Percentiles rank a stretch among this genome's conserved stretches.
Evolutionary conservation across 2,113 vertebrate species (phyloP).

Genomic region (Aspiorhynchus laticeps): DNA sequence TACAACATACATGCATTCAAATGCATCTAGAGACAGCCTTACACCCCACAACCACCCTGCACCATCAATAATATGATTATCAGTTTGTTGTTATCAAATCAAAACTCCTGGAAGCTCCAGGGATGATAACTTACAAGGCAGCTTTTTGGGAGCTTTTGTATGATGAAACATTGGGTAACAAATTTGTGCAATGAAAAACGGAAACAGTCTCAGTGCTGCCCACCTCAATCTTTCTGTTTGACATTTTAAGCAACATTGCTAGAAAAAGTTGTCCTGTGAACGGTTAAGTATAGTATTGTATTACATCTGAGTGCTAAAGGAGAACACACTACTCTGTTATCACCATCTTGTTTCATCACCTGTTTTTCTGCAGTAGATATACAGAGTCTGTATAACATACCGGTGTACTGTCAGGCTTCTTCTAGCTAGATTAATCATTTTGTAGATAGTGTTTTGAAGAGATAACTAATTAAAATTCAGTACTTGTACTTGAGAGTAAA

Average conservation of each 20-base stretch:
- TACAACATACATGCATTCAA: conserved; percentile 48
- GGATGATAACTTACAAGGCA: neutral
- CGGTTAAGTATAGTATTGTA: neutral
- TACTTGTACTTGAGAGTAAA: neutral
- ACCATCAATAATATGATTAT: conserved; percentile 35
- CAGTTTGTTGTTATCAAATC: conserved; percentile 5
- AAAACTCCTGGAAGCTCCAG: neutral
- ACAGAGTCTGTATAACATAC: neutral
- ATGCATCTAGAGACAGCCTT: conserved; percentile 18
- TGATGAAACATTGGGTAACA: conserved; percentile 8
- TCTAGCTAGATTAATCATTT: neutral
- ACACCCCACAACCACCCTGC: conserved; percentile 5
- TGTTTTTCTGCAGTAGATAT: neutral
- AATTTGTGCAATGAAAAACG: neutral
- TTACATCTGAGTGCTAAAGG: neutral
- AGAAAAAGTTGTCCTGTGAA: neutral
- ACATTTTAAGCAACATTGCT: neutral
- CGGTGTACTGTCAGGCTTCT: neutral
- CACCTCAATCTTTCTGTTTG: neutral
- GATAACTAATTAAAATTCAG: neutral
- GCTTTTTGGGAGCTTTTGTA: neutral
- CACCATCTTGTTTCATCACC: neutral
- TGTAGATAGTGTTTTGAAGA: neutral
- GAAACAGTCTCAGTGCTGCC: neutral
- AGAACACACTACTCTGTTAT: neutral